These are phyloP conservation scores for Brachypodius melanocephalos DNA, from an alignment of 2,113 vertebrate genomes.

Conservation along the genomic window DNA sequence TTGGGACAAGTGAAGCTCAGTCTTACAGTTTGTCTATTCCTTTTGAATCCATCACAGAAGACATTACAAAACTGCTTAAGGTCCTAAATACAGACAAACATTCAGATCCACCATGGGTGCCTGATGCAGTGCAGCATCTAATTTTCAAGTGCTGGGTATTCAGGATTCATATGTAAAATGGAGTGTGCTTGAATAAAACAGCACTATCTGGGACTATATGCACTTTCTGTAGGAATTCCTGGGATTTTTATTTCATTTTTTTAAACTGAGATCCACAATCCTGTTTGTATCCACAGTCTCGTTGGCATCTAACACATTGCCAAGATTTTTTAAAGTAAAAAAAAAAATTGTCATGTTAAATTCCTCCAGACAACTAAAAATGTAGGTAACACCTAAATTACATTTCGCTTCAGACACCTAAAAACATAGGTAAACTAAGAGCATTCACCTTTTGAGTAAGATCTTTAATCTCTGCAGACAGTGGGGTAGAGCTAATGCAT, in stretches of 20 bases:
- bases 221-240: not conserved
- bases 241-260: not conserved
- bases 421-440: not conserved
- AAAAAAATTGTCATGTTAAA: not conserved
- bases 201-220: not conserved
- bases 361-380: not conserved
- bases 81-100: not conserved
- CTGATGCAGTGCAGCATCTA: not conserved
- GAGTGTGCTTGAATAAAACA: not conserved
- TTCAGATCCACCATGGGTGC: not conserved
- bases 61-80: not conserved
- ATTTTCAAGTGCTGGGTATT: not conserved
- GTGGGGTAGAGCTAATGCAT: not conserved
- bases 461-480: not conserved
- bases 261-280: not conserved
- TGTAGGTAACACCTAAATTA: not conserved
- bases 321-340: not conserved
- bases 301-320: not conserved
- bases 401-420: not conserved
- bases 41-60: not conserved
- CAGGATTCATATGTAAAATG: not conserved
- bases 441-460: not conserved
- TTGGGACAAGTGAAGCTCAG: not conserved
- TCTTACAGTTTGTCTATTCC: not conserved
- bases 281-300: not conserved